Base-by-base conservation (phyloP, 2,113 vertebrate genomes). In the Cynopterus brachyotis region DNA sequence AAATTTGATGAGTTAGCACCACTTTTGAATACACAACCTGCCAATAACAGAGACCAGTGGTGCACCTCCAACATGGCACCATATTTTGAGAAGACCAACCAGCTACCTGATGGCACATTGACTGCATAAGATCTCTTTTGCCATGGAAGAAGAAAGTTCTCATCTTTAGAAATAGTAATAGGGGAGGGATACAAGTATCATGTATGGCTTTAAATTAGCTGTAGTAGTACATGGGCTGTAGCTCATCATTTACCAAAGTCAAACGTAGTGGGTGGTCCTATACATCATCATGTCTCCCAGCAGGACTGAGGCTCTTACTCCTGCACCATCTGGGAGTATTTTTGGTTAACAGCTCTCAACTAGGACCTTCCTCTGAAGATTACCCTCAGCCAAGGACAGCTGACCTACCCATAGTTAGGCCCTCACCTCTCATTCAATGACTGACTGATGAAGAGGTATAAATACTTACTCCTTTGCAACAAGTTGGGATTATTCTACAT, bases 211-310 rank as follows among this genome's bases (percentile, higher is more conserved):
- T 10, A 20, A 19, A 37, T 4, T 53, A 60, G 62, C 7, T 73
- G 3, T 16, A 75, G 3, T 16, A 75, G 32, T 22, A 7, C 32
- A 45, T 12, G 3, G 15, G 20, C 4, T 32, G 4, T 45, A n/a
- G 13, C 2, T 72, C 15, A 5, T 66, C 8, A 72, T 30, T 55
- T 76, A 53, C 1, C 70, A 78, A 7, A 85, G 32, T n/a, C 5
- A 24, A 80, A 42, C 73, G 6, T 5, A 6, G 4, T 16, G 20
- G 13, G 28, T 47, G 24, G 16, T 35, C 2, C 13, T 37, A 24
- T 17, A 42, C 1, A 28, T 9, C 26, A 69, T 5, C 16, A 30
- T n/a, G 8, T 45, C 15, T 5, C 5, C 2, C 5, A 3, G 32
- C 20, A 75, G 26, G 9, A 37, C 2, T 6, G 15, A 91, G 15